Evolutionary conservation across 1,140 invertebrate genomes (phyloP).

Genomic region (Bombus sylvicola): DNA sequence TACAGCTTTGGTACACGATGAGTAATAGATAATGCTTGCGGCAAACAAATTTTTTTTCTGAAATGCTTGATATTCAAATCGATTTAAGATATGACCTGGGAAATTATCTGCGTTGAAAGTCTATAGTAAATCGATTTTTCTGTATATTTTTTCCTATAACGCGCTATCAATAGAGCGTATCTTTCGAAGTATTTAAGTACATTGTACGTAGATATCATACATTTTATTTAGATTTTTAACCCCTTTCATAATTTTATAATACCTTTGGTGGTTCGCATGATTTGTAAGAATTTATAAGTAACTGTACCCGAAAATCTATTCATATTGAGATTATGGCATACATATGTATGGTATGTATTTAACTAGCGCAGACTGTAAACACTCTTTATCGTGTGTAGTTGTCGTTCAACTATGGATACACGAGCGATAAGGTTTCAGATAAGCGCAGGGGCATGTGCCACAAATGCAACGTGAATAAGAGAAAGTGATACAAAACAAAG

Average conservation of each 20-base stretch:
- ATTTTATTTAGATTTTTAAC: too few relatives aligned
- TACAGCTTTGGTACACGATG: background rate
- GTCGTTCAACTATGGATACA: background rate
- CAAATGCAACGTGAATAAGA: background rate
- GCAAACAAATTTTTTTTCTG: background rate
- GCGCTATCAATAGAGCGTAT: background rate
- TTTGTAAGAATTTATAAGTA: background rate
- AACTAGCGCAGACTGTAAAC: background rate
- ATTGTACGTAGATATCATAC: too few relatives aligned
- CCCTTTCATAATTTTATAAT: background rate
- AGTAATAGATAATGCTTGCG: background rate
- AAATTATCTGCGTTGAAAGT: background rate
- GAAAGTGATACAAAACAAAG: background rate
- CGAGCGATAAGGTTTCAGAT: conserved; percentile 2
- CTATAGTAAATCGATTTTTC: background rate
- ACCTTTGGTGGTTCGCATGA: background rate
- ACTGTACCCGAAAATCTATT: background rate
- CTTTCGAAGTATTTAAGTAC: background rate
- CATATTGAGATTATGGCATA: background rate
- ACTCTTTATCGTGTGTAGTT: background rate
- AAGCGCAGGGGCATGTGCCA: background rate
- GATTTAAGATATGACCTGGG: background rate
- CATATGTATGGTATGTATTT: background rate
- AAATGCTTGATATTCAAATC: background rate
- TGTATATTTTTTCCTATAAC: background rate